These are phyloP conservation scores for Orius insidiosus DNA, from an alignment of 1,140 invertebrate species.

Conservation along the genomic window DNA sequence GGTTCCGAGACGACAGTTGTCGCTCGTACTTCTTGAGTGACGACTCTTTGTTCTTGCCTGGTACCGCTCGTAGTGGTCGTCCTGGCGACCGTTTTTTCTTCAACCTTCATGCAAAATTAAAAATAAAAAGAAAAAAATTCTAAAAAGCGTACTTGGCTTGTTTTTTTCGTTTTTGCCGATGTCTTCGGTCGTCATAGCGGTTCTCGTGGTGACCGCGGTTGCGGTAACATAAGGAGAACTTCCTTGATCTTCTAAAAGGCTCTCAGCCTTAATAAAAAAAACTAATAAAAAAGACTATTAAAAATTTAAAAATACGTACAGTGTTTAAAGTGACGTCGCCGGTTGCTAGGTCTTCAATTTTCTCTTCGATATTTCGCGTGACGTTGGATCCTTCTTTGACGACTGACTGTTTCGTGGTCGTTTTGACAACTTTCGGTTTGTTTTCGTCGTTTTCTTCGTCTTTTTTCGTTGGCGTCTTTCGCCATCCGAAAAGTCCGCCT, in stretches of 20 bases:
- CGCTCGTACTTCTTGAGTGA: slow-evolving; percentile 78
- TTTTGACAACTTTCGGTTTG: slow-evolving; percentile 69
- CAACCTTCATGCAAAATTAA: slow-evolving; percentile 32
- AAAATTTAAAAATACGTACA: slow-evolving; percentile 36
- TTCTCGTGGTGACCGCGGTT: slow-evolving; percentile 72
- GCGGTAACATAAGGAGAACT: slow-evolving; percentile 71
- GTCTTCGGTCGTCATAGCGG: slow-evolving; percentile 75
- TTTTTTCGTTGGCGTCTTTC: not conserved
- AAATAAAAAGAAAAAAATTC: not conserved
- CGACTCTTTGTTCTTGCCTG: slow-evolving; percentile 67
- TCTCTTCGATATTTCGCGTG: slow-evolving; percentile 73
- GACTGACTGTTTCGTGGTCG: slow-evolving; percentile 73
- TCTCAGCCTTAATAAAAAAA: slow-evolving; percentile 38
- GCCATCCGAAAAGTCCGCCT: not conserved
- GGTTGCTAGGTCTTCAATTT: slow-evolving; percentile 68
- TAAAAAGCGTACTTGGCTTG: slow-evolving; percentile 38
- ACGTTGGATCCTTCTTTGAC: slow-evolving; percentile 54
- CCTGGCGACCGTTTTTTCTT: slow-evolving; percentile 80
- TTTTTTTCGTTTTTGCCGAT: slow-evolving; percentile 76
- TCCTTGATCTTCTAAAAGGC: slow-evolving; percentile 30
- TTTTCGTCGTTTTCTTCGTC: slow-evolving; percentile 16
- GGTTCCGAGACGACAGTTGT: slow-evolving; percentile 35
- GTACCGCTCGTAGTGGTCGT: slow-evolving; percentile 74
- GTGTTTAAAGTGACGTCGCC: slow-evolving; percentile 67
- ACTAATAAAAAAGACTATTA: not conserved